Evolutionary conservation across 2,888 invertebrate species (phyloP).

Genomic region (Psylliodes chrysocephalus): DNA sequence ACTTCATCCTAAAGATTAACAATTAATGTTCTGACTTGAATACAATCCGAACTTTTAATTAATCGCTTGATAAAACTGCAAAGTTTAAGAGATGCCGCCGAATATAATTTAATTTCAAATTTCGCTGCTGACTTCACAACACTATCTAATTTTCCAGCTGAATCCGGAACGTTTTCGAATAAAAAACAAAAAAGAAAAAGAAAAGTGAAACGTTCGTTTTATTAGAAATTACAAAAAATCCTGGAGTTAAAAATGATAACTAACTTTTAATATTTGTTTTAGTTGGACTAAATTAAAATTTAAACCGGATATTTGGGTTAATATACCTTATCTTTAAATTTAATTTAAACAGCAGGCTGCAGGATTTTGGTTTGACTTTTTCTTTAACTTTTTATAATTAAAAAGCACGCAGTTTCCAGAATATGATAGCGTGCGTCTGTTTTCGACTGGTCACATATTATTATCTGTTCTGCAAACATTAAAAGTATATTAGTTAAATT

Average conservation of each 20-base stretch:
- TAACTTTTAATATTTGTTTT: too few species aligned
- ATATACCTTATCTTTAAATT: too few species aligned
- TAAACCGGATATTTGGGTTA: too few species aligned
- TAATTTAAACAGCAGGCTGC: too few species aligned
- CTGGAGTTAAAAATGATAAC: not conserved
- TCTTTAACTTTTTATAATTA: too few species aligned
- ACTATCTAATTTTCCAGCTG: conserved; percentile 25
- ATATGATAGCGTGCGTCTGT: too few species aligned
- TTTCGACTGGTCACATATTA: too few species aligned
- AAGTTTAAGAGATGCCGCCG: conserved; percentile 23
- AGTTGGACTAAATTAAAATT: too few species aligned
- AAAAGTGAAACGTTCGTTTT: conserved; percentile 14
- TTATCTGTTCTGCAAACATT: too few species aligned
- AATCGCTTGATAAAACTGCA: conserved; percentile 13
- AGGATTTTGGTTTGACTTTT: too few species aligned
- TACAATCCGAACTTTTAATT: conserved; percentile 23
- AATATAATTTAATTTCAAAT: conserved; percentile 28
- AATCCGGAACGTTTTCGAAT: not conserved
- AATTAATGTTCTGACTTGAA: conserved; percentile 12
- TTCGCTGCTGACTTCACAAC: conserved; percentile 16
- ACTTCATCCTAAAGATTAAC: conserved; percentile 9
- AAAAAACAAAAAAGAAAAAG: not conserved
- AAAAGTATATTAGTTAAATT: too few species aligned
- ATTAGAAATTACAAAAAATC: conserved; percentile 2
- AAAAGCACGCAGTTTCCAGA: too few species aligned